Conservation (phyloP, 2,113 vertebrate species). For the Andinoacara biseriatus region DNA sequence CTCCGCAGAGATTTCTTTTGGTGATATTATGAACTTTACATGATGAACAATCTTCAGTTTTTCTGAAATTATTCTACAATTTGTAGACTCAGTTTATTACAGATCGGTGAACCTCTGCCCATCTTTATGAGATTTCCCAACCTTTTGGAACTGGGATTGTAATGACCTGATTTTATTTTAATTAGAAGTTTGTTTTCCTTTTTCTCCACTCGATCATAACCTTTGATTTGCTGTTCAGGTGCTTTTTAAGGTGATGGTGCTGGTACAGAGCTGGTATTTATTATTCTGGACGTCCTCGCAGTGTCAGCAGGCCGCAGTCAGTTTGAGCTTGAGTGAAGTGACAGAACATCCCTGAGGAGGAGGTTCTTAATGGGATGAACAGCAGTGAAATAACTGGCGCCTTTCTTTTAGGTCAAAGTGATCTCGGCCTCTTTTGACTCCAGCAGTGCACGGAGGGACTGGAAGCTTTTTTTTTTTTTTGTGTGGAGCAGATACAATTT, state of each 20-base stretch:
- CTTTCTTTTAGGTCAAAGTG: not conserved
- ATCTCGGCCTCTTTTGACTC: not conserved
- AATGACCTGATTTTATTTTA: not conserved
- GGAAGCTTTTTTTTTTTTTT: not conserved
- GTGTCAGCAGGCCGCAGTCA: not conserved
- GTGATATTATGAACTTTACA: too few relatives aligned
- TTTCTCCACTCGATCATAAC: not conserved
- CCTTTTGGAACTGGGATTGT: not conserved
- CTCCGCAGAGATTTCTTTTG: too few relatives aligned
- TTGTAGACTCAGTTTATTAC: too few relatives aligned
- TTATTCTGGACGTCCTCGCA: not conserved
- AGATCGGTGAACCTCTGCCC: too few relatives aligned
- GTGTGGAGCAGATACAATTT: not conserved
- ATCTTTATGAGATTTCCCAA: not conserved
- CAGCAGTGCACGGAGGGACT: not conserved
- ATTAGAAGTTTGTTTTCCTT: not conserved
- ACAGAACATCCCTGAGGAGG: not conserved
- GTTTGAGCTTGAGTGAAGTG: not conserved
- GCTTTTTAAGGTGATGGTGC: too few relatives aligned
- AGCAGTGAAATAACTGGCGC: not conserved
- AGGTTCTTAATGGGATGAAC: not conserved
- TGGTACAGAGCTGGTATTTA: not conserved
- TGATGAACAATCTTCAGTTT: too few relatives aligned
- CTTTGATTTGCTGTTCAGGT: too few relatives aligned
- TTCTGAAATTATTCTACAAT: too few relatives aligned